phyloP scores from a whole-genome alignment of 1,140 invertebrate genomes.

The Odontomachus brunneus region DNA sequence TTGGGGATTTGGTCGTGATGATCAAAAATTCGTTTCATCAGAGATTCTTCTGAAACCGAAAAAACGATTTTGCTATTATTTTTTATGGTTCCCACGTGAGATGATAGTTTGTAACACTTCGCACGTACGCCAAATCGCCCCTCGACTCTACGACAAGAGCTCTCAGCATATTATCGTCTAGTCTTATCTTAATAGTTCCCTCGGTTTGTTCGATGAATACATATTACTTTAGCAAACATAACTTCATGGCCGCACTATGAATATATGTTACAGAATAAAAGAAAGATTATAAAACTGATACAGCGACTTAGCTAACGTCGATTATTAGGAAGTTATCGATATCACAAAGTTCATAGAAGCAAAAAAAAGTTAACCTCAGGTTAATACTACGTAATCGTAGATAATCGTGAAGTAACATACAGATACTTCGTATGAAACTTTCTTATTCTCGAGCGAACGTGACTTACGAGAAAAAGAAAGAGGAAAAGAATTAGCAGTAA shows the following conservation, averaged over 20 bases:
- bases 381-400: too few species aligned
- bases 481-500: background rate
- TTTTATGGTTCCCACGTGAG: too few species aligned
- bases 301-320: constrained; percentile 50
- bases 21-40: too few species aligned
- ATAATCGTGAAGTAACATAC: constrained; percentile 5
- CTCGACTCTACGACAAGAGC: background rate
- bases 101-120: background rate
- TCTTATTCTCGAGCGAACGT: background rate
- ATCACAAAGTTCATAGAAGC: constrained; percentile 43
- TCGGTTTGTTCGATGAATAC: constrained; percentile 23
- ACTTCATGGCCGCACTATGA: constrained; percentile 35
- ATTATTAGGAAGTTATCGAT: constrained; percentile 42
- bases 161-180: constrained; percentile 3
- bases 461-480: background rate
- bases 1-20: too few species aligned
- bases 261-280: constrained; percentile 16
- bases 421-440: background rate
- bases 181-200: background rate
- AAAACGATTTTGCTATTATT: too few species aligned
- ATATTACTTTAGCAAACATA: constrained; percentile 47
- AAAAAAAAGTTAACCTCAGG: constrained; percentile 1
- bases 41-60: too few species aligned
- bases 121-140: background rate
- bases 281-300: constrained; percentile 38